These are phyloP conservation scores for Progne subis DNA, from an alignment of 2,113 vertebrate genomes.

Conservation along the genomic window DNA sequence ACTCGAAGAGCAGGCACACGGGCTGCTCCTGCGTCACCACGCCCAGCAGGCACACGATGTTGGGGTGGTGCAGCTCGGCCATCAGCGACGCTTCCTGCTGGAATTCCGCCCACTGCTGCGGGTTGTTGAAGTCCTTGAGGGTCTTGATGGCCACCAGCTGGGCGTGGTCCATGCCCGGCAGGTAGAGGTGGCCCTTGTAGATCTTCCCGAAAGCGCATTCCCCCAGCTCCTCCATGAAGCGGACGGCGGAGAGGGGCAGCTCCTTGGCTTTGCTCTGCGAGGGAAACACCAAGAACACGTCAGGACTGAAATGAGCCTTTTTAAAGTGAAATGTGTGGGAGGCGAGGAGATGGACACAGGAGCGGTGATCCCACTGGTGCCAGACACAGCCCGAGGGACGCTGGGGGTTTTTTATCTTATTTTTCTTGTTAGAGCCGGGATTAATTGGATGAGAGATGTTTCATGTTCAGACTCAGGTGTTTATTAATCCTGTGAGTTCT, in stretches of 20 bases:
- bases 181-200: conserved; percentile 97
- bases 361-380: accelerated
- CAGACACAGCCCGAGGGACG: not conserved
- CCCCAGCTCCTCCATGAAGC: conserved; percentile 97
- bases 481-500: not conserved
- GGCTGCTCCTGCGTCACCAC: conserved; percentile 96
- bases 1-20: conserved; percentile 95
- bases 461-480: not conserved
- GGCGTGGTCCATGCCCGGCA: conserved; percentile 96
- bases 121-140: conserved; percentile 89
- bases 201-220: conserved; percentile 92
- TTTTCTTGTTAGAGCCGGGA: not conserved
- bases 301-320: not conserved
- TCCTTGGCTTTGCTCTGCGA: conserved; percentile 94
- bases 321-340: not conserved
- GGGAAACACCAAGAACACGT: not conserved
- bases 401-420: not conserved
- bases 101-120: conserved; percentile 93
- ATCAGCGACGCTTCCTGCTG: conserved; percentile 91
- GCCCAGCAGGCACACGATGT: conserved; percentile 92
- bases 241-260: conserved; percentile 92
- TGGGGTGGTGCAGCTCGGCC: conserved; percentile 93
- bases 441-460: not conserved
- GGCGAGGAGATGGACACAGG: not conserved
- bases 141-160: conserved; percentile 97